A percentile compares a stretch with the other conserved stretches of the same genome.
Evolutionary conservation across 2,888 invertebrate species (phyloP).

Genomic region (Leptogaster cylindrica): DNA sequence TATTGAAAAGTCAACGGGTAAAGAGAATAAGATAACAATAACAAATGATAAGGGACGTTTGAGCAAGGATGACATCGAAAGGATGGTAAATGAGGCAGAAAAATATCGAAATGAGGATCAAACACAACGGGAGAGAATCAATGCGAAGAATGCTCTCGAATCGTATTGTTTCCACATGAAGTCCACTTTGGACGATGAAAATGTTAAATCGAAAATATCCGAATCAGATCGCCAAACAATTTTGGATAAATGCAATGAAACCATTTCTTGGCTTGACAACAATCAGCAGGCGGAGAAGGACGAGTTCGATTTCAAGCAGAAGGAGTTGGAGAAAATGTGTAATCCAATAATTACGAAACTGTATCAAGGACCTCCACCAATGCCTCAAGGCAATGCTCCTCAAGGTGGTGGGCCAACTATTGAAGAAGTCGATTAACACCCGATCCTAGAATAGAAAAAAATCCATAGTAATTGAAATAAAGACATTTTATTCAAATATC

Average conservation of each 20-base stretch:
- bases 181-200: conserved; percentile 71
- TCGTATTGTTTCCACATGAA: conserved; percentile 72
- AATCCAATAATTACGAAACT: conserved; percentile 64
- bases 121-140: conserved; percentile 70
- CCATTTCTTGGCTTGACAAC: conserved; percentile 75
- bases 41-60: conserved; percentile 83
- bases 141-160: conserved; percentile 75
- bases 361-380: conserved; percentile 47
- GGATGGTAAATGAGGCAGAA: conserved; percentile 79
- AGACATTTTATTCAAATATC: too few relatives aligned
- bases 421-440: conserved; percentile 55
- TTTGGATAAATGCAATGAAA: conserved; percentile 69
- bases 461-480: too few relatives aligned
- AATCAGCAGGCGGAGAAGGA: conserved; percentile 79
- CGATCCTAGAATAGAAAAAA: too few relatives aligned
- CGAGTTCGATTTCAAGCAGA: conserved; percentile 69
- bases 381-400: not conserved
- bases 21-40: conserved; percentile 78
- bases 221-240: conserved; percentile 74
- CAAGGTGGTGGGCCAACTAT: conserved; percentile 54
- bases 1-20: conserved; percentile 70
- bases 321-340: conserved; percentile 59
- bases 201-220: conserved; percentile 67
- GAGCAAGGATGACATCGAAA: conserved; percentile 81
- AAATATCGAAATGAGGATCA: conserved; percentile 76